Evolutionary conservation across 2,888 invertebrate genomes (phyloP), one percentile per base, ranked within the genome.

Genomic region (Rhagonycha fulva): DNA sequence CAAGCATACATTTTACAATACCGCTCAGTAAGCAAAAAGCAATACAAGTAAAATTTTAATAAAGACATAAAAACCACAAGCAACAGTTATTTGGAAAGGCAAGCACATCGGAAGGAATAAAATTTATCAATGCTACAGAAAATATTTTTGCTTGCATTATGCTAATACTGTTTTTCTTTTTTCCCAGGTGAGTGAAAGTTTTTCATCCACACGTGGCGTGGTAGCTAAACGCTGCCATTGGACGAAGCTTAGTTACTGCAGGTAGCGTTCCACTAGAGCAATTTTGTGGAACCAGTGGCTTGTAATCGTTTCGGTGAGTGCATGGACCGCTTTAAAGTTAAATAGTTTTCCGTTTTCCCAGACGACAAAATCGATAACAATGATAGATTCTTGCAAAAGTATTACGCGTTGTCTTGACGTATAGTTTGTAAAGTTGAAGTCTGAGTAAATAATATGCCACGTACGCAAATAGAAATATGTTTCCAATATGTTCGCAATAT

Each of bases 371-470:
- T 47, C 47, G 47, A 47, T 47, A 47, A n/a, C n/a, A 47, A 47
- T 47, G 19, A 63, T 63, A 19, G 19, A 23, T 19, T 63, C 11
- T 63, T 24, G 1, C 4, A 19, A 63, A 11, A 12, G 23, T 63
- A 24, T 19, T 19, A 63, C 14, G 63, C 19, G 26, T n/a, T 26
- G 26, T 5, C n/a, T 9, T 14, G 10, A 11, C 4, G 26, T 28
- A 26, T 26, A 30, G 62, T 71, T 62, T 72, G n/a, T 68, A n/a
- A 69, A 72, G 62, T 72, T 69, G 69, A 77, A 74, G 63, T 72
- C 70, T 74, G 68, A 77, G 74, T 70, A 71, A 74, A 74, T 76
- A 76, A 74, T 76, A 76, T 76, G 74, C 76, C 74, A 76, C 74
- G 71, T 71, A 69, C 70, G 66, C 72, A 67, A 68, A 62, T 30